phyloP scores from a whole-genome alignment of 1,140 invertebrate genomes.

The Parapsyche elsis region DNA sequence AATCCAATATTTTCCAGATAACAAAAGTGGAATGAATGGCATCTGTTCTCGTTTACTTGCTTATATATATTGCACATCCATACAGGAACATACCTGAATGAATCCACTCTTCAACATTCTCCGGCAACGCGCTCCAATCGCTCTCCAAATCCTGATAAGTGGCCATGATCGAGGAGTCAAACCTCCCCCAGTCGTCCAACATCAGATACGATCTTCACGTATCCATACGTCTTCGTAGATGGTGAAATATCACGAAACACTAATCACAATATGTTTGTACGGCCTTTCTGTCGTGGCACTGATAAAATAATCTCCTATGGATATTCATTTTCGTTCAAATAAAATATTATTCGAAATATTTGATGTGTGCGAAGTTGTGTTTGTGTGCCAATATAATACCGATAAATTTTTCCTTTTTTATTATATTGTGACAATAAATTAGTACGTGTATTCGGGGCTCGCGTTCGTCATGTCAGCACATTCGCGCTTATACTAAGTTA shows the following conservation, averaged over 20 bases:
- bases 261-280: no score
- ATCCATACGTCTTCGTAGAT: no score
- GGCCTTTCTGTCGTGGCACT: no score
- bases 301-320: no score
- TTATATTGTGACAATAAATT: constrained; percentile 10
- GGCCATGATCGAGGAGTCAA: not conserved
- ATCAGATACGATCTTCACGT: not conserved
- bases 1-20: not conserved
- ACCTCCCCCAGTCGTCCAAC: not conserved
- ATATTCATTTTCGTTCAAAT: not conserved
- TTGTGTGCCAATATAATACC: no score
- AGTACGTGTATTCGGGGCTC: not conserved
- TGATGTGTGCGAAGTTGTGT: no score
- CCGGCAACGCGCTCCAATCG: constrained; percentile 7
- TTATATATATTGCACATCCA: not conserved
- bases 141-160: not conserved
- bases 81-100: not conserved
- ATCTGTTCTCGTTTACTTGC: not conserved
- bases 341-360: no score
- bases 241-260: no score
- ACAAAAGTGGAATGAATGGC: constrained; percentile 15
- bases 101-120: not conserved
- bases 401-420: no score
- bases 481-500: not conserved
- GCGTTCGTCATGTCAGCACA: no score